Conservation (phyloP, 1,140 invertebrate genomes). For the Cepaea nemoralis region DNA sequence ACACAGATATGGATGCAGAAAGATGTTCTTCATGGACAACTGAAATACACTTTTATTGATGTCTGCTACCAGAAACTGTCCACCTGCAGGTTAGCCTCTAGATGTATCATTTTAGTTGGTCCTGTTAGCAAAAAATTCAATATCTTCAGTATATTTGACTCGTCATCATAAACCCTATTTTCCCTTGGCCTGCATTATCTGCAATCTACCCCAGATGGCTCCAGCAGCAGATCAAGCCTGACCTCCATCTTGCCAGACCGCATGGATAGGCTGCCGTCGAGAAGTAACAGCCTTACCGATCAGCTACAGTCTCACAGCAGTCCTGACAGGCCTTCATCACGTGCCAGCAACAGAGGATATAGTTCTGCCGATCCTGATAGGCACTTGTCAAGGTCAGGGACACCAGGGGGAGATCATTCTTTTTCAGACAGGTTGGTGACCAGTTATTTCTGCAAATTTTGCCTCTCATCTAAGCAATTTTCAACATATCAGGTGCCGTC, state of each 20-base stretch:
- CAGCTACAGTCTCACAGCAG: not conserved
- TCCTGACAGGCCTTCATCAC: slow-evolving; percentile 1
- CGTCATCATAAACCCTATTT: too few relatives aligned
- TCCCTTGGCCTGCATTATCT: not conserved
- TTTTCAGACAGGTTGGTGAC: slow-evolving; percentile 26
- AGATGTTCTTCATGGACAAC: too few relatives aligned
- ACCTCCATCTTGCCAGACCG: slow-evolving; percentile 32
- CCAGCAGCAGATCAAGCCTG: slow-evolving; percentile 19
- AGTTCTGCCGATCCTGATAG: not conserved
- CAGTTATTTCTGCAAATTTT: too few relatives aligned
- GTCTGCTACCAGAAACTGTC: too few relatives aligned
- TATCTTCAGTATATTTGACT: too few relatives aligned
- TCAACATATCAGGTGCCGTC: too few relatives aligned
- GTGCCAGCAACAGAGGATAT: not conserved
- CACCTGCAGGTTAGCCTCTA: too few relatives aligned
- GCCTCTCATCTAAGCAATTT: too few relatives aligned
- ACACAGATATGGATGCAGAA: too few relatives aligned
- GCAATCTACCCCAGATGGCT: slow-evolving; percentile 20
- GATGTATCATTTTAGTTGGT: too few relatives aligned
- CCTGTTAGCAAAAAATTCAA: too few relatives aligned
- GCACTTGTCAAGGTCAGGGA: slow-evolving; percentile 16
- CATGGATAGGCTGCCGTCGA: slow-evolving; percentile 25
- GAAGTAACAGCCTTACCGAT: not conserved
- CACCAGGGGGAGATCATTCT: slow-evolving; percentile 14
- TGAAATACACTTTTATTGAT: too few relatives aligned